Conservation (phyloP, 2,888 invertebrate genomes). For the Artemia sp. region DNA sequence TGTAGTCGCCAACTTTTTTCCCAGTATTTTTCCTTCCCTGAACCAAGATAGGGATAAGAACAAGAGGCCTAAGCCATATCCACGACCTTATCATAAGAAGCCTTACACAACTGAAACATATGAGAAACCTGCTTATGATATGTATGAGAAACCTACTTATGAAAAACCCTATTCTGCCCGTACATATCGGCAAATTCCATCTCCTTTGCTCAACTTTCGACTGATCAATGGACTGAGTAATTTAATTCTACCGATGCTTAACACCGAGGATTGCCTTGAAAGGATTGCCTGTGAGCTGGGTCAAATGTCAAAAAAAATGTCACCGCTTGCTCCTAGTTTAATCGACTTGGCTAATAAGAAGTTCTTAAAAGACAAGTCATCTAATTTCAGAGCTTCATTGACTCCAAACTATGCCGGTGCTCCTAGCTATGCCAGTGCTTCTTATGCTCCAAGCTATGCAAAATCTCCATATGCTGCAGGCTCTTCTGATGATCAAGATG, state of each 20-base stretch:
- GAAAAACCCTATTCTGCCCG: constrained; percentile 4
- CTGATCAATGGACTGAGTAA: not conserved
- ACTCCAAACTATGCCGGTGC: too few relatives aligned
- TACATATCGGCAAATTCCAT: not conserved
- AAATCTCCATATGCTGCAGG: too few relatives aligned
- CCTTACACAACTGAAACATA: too few relatives aligned
- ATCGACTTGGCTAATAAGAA: not conserved
- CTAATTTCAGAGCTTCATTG: not conserved
- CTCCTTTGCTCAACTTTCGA: not conserved
- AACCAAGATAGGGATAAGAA: not conserved
- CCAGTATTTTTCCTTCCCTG: constrained; percentile 20
- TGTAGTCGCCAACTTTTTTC: constrained; percentile 18
- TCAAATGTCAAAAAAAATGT: not conserved
- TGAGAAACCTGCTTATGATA: not conserved
- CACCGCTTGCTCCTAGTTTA: not conserved
- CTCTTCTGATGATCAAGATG: too few relatives aligned
- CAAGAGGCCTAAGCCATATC: not conserved
- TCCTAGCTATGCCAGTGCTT: too few relatives aligned
- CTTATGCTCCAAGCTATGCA: too few relatives aligned
- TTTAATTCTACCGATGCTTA: constrained; percentile 1
- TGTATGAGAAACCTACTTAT: not conserved
- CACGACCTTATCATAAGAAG: too few relatives aligned
- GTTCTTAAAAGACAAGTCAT: not conserved
- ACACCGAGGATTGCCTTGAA: constrained; percentile 1
- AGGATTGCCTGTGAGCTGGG: constrained; percentile 2